A percentile compares a stretch with the other conserved stretches of the same genome.
Evolutionary conservation across 2,113 vertebrate species (phyloP).

Genomic region (Junco hyemalis): DNA sequence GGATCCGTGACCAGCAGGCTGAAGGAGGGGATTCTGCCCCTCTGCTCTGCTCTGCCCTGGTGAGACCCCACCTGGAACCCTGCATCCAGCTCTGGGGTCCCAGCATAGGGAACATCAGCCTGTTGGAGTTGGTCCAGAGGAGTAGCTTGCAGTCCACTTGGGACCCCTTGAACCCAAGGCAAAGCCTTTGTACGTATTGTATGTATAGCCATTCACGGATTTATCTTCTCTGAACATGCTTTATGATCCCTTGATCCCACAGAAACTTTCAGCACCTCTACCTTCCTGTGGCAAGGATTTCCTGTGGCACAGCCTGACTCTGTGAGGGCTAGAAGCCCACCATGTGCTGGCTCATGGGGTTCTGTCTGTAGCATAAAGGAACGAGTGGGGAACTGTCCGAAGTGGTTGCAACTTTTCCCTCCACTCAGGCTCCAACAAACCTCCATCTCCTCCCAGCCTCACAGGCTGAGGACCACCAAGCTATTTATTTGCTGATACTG

Average conservation of each 20-base stretch:
- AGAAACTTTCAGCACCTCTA: not conserved
- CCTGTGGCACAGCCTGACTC: not conserved
- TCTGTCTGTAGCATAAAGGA: not conserved
- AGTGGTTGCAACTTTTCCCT: not conserved
- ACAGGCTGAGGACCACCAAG: not conserved
- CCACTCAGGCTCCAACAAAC: not conserved
- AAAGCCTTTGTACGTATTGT: not conserved
- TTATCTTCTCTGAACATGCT: not conserved
- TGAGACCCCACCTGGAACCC: fast-evolving
- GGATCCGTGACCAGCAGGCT: fast-evolving
- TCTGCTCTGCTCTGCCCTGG: not conserved
- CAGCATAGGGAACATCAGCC: not conserved
- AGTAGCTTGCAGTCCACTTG: not conserved
- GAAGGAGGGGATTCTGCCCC: not conserved
- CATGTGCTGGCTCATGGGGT: fast-evolving
- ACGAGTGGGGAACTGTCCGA: not conserved
- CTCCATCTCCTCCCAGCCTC: not conserved
- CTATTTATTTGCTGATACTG: not conserved
- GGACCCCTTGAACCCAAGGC: not conserved
- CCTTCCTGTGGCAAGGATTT: not conserved
- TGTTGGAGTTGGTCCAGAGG: fast-evolving
- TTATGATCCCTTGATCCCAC: not conserved
- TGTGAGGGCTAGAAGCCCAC: not conserved
- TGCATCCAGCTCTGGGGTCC: not conserved
- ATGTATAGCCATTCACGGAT: not conserved